Conservation (phyloP, 35 echinoderm and acorn worm species). For the Chiridota heheva region DNA sequence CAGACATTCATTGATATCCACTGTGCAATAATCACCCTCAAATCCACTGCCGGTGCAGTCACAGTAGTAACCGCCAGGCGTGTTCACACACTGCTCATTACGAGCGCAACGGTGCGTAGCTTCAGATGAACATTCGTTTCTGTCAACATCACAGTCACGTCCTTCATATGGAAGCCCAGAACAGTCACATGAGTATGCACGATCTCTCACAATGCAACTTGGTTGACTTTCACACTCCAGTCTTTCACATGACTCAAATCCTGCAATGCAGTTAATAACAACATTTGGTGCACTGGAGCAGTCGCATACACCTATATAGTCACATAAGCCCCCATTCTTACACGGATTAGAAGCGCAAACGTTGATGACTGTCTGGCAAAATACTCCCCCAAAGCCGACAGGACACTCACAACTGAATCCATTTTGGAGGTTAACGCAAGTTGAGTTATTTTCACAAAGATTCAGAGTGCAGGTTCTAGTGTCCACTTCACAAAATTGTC, state of each 20-base stretch:
- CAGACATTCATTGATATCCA: slow-evolving; percentile 75
- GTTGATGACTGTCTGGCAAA: slow-evolving; percentile 76
- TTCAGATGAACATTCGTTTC: slow-evolving; percentile 47
- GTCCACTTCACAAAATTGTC: slow-evolving; percentile 68
- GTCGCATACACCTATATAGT: slow-evolving; percentile 62
- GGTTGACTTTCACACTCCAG: slow-evolving; percentile 28
- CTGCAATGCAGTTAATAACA: slow-evolving; percentile 25
- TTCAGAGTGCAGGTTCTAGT: slow-evolving; percentile 66
- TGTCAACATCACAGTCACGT: slow-evolving; percentile 45
- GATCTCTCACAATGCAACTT: slow-evolving; percentile 22
- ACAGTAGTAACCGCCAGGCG: slow-evolving; percentile 50
- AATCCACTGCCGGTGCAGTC: slow-evolving; percentile 83
- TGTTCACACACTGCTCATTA: slow-evolving; percentile 62
- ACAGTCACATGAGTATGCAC: slow-evolving; percentile 67
- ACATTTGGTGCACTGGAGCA: slow-evolving; percentile 49
- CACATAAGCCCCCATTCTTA: slow-evolving; percentile 63
- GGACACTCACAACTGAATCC: slow-evolving; percentile 79
- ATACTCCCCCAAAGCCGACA: slow-evolving; percentile 62
- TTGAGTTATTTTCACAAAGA: slow-evolving; percentile 72
- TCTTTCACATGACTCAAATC: slow-evolving; percentile 64
- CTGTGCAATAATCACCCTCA: slow-evolving; percentile 56
- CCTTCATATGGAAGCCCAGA: slow-evolving; percentile 53
- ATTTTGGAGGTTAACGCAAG: slow-evolving; percentile 51
- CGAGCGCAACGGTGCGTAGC: slow-evolving; percentile 27
- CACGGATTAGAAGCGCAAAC: slow-evolving; percentile 69